phyloP scores from a whole-genome alignment of 2,888 invertebrate genomes.

The Lypha dubia region DNA sequence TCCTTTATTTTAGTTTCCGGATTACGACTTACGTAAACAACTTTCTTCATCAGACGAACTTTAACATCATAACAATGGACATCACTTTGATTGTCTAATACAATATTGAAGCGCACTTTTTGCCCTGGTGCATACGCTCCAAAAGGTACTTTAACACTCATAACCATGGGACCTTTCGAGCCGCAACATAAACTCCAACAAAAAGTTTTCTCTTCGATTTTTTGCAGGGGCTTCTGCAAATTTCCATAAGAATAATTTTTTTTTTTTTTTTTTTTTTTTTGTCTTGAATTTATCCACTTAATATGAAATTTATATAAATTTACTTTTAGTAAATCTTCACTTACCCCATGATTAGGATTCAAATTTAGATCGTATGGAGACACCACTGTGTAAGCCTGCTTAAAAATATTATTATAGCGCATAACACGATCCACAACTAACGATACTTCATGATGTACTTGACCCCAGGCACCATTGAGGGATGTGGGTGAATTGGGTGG shows the following conservation, averaged over 20 bases:
- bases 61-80: conserved; percentile 87
- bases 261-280: not conserved
- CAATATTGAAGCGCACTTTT: conserved; percentile 87
- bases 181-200: conserved; percentile 89
- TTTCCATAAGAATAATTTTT: not conserved
- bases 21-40: conserved; percentile 78
- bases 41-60: conserved; percentile 87
- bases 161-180: conserved; percentile 87
- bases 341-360: conserved; percentile 87
- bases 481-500: conserved; percentile 88
- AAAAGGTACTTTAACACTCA: conserved; percentile 87
- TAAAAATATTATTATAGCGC: conserved; percentile 93
- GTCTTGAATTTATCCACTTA: not conserved
- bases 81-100: conserved; percentile 90
- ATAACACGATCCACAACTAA: conserved; percentile 92
- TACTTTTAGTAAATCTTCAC: conserved; percentile 61
- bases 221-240: conserved; percentile 86
- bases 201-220: conserved; percentile 89
- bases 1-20: conserved; percentile 77
- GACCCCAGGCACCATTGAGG: conserved; percentile 89
- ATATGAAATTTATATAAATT: conserved; percentile 9
- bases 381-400: conserved; percentile 90
- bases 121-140: conserved; percentile 91
- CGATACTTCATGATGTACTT: conserved; percentile 90
- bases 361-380: conserved; percentile 91